Percentiles rank a stretch among this genome's conserved stretches.
Conservation (phyloP, 2,888 invertebrate species). For the Trichogramma dendrolimi region DNA sequence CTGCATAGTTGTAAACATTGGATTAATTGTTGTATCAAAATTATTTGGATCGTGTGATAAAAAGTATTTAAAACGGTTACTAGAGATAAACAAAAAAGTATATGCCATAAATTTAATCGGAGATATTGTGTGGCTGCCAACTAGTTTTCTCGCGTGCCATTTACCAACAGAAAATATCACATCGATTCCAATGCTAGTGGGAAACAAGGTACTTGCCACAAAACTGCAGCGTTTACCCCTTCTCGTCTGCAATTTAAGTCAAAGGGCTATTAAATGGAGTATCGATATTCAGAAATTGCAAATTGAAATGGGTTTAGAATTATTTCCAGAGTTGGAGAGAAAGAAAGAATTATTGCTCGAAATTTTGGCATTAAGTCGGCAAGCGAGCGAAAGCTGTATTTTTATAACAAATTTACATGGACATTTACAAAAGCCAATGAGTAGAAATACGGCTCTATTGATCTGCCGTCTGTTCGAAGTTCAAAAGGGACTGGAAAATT, state of each 20-base stretch:
- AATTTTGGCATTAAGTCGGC: slow-evolving; percentile 50
- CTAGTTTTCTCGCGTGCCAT: slow-evolving; percentile 69
- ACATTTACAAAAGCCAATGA: slow-evolving; percentile 71
- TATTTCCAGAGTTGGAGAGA: slow-evolving; percentile 43
- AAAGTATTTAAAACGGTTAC: slow-evolving; percentile 67
- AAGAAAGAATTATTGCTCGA: slow-evolving; percentile 58
- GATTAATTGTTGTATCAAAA: slow-evolving; percentile 65
- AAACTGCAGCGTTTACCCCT: slow-evolving; percentile 39
- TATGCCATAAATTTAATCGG: slow-evolving; percentile 76
- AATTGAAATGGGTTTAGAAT: slow-evolving; percentile 57
- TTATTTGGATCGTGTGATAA: slow-evolving; percentile 75
- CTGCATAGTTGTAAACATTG: slow-evolving; percentile 65
- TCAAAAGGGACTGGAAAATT: slow-evolving; percentile 71
- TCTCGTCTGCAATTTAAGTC: slow-evolving; percentile 53
- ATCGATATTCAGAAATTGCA: slow-evolving; percentile 55
- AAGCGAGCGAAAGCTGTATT: slow-evolving; percentile 53
- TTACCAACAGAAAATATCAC: slow-evolving; percentile 53
- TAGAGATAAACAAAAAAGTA: slow-evolving; percentile 75
- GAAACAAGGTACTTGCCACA: slow-evolving; percentile 41
- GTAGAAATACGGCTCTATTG: slow-evolving; percentile 68
- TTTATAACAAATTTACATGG: slow-evolving; percentile 68
- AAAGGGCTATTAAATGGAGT: slow-evolving; percentile 53
- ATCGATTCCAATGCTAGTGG: slow-evolving; percentile 37
- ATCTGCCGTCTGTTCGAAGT: slow-evolving; percentile 77
- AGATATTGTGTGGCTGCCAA: slow-evolving; percentile 81